phyloP scores from a whole-genome alignment of 2,797 vertebrate genomes.

The Decapterus maruadsi region DNA sequence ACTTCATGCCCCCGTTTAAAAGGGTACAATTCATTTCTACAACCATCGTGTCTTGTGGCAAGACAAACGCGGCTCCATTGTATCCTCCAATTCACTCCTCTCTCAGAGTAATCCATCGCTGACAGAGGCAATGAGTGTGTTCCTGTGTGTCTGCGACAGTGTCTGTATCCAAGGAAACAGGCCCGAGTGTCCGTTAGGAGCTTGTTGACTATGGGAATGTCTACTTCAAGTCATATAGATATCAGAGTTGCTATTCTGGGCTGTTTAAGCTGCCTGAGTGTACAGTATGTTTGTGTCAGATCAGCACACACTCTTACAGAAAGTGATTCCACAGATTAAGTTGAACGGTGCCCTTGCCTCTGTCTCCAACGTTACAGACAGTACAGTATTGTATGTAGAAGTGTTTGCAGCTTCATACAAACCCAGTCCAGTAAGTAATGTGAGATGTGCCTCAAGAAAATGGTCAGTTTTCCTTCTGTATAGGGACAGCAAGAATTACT shows the following conservation, averaged over 20 bases:
- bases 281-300: slow-evolving; percentile 7
- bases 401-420: background rate
- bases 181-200: slow-evolving; percentile 11
- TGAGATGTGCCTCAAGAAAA: background rate
- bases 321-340: slow-evolving; percentile 6
- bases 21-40: slow-evolving; percentile 34
- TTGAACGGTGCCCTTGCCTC: background rate
- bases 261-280: slow-evolving; percentile 16
- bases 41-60: slow-evolving; percentile 44
- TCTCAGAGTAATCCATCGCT: slow-evolving; percentile 67
- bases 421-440: background rate
- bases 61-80: slow-evolving; percentile 40
- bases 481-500: background rate
- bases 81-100: slow-evolving; percentile 51
- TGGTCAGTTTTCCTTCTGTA: background rate
- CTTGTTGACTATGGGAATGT: slow-evolving; percentile 21
- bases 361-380: background rate
- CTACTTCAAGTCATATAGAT: slow-evolving; percentile 43
- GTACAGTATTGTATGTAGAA: no score
- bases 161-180: slow-evolving; percentile 27
- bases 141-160: slow-evolving; percentile 25
- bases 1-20: slow-evolving; percentile 30
- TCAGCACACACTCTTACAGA: slow-evolving; percentile 12
- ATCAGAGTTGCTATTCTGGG: slow-evolving; percentile 40
- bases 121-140: slow-evolving; percentile 45